Evolutionary conservation across 2,113 vertebrate genomes (phyloP).

Genomic region (Aphelocoma coerulescens): DNA sequence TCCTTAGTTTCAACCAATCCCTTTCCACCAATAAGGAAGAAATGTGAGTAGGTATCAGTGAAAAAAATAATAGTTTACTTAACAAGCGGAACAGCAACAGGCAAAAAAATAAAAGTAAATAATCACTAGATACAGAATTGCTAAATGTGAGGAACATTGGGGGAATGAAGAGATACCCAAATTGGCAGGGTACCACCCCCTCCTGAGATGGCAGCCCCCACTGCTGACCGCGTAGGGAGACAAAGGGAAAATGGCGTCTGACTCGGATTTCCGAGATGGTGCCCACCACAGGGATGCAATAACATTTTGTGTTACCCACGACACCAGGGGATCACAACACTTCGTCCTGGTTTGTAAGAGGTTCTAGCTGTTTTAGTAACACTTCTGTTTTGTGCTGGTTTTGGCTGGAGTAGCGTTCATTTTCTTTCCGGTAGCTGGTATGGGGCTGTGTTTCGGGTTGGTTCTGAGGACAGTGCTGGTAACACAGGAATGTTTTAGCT

Average conservation of each 20-base stretch:
- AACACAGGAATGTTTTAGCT: background rate
- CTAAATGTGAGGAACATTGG: background rate
- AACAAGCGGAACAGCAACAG: background rate
- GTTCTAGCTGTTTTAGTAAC: background rate
- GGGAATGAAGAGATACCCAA: background rate
- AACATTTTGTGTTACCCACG: background rate
- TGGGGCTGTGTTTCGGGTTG: background rate
- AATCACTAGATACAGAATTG: background rate
- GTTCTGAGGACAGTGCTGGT: background rate
- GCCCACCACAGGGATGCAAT: no score
- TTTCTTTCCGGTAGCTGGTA: background rate
- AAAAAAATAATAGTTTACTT: background rate
- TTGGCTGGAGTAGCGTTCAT: background rate
- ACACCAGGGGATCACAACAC: background rate
- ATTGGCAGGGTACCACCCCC: background rate
- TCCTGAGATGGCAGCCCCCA: no score
- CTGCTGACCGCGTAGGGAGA: fast-evolving
- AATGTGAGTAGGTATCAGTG: background rate
- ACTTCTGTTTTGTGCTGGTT: background rate
- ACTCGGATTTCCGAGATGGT: background rate
- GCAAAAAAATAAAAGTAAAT: background rate
- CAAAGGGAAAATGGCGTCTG: background rate
- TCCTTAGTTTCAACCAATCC: background rate
- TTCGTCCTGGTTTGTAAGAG: background rate
- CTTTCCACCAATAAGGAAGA: background rate